Base-by-base conservation (phyloP, 2,888 invertebrate genomes). In the Nymphalis c-album region DNA sequence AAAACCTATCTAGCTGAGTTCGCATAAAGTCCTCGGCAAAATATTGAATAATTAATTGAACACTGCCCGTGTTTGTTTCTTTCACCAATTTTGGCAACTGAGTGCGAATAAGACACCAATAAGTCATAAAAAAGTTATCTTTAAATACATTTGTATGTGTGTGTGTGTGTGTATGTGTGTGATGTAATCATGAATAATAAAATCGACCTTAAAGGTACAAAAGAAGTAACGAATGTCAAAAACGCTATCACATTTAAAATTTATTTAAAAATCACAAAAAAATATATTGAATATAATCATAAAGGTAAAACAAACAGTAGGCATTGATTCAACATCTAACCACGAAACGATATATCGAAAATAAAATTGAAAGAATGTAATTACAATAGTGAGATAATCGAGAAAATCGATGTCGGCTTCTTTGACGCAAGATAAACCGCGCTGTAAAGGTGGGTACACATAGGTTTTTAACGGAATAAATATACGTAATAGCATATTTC, bases 291-390 rank as follows among this genome's bases (percentile, higher is more conserved):
- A 51, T 51, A 58, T 26, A 31, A 7, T 7, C 4, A 63, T 51
- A 55, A 22, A 66, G 48, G 48, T 45, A 60, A 70, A 70, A 65
- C 67, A 71, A 68, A 55, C 55, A 66, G 53, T 55, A 60, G 53
- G 40, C 69, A 47, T 51, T 45, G 48, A 46, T 57, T 64, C 51
- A 50, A 59, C 35, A 64, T 51, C 53, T 53, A 17, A 18, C 46
- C 48, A 67, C 61, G 64, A 67, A 71, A 67, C 71, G 60, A 75
- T 69, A 75, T 74, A 79, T 79, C 76, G 75, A 78, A 78, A 78
- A 83, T 80, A 87, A 86, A 83, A 81, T 81, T 77, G 80, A 78
- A 78, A 78, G 78, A 80, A 83, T 76, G 83, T 88, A 88, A 88
- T 88, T 77, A 78, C 75, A 75, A 77, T 79, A 79, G 80, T 79